Evolutionary conservation across 2,113 vertebrate genomes (phyloP).

Genomic region (Neogobius melanostomus): DNA sequence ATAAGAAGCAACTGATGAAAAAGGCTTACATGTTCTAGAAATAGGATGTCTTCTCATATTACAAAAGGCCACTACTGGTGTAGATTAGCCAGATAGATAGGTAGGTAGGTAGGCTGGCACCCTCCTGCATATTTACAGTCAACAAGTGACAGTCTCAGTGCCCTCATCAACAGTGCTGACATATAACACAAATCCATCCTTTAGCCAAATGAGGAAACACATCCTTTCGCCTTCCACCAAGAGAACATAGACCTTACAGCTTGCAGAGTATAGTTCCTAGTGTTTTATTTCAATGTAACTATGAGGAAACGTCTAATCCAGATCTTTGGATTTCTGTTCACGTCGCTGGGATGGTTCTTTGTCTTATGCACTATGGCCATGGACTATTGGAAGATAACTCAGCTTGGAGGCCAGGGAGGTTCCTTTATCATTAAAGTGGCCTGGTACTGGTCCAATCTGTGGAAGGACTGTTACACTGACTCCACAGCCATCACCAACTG

Average conservation of each 20-base stretch:
- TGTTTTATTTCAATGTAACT: constrained; percentile 1
- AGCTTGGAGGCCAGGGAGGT: constrained; percentile 85
- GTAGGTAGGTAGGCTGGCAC: constrained; percentile 16
- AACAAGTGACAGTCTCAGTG: constrained; percentile 41
- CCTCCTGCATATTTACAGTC: constrained; percentile 65
- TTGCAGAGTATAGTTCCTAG: background rate
- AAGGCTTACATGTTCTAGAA: background rate
- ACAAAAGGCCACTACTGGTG: background rate
- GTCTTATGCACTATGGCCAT: constrained; percentile 88
- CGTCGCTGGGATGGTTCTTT: constrained; percentile 87
- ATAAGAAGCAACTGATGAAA: background rate
- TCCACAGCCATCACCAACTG: constrained; percentile 88
- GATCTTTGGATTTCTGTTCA: constrained; percentile 84
- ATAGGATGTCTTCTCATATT: background rate
- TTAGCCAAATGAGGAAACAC: constrained; percentile 4
- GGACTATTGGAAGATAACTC: constrained; percentile 87
- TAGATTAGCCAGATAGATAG: constrained; percentile 2
- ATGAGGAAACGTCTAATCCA: constrained; percentile 76
- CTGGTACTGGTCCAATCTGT: constrained; percentile 92
- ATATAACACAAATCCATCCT: constrained; percentile 16
- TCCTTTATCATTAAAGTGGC: constrained; percentile 86
- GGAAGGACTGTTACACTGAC: constrained; percentile 91
- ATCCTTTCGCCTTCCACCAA: too few relatives aligned
- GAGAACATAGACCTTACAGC: background rate
- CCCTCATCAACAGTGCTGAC: constrained; percentile 51